These are phyloP conservation scores for Nineta flava DNA, from an alignment of 2,888 invertebrate species.

Conservation along the genomic window DNA sequence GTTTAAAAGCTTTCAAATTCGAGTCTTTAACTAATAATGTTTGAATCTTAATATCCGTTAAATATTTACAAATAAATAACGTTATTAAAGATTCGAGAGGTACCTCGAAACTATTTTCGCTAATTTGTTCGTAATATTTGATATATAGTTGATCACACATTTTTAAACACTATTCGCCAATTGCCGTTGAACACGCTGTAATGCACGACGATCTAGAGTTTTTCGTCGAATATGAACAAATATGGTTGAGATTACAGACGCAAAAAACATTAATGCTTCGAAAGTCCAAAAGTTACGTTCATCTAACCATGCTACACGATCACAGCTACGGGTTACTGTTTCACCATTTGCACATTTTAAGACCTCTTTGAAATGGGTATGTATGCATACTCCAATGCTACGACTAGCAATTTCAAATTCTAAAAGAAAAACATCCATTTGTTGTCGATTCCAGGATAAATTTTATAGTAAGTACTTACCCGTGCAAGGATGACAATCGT, in stretches of 20 bases:
- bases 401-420: conserved; percentile 71
- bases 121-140: conserved; percentile 13
- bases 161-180: conserved; percentile 42
- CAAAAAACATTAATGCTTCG: conserved; percentile 49
- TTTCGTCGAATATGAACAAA: conserved; percentile 48
- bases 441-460: not conserved
- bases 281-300: conserved; percentile 74
- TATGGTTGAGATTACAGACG: conserved; percentile 46
- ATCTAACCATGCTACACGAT: conserved; percentile 68
- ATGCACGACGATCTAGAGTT: conserved; percentile 47
- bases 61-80: conserved; percentile 39
- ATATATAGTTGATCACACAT: conserved; percentile 3
- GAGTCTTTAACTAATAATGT: not conserved
- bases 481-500: conserved; percentile 74
- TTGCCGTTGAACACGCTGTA: conserved; percentile 52
- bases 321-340: conserved; percentile 71
- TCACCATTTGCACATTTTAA: conserved; percentile 67
- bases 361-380: conserved; percentile 70
- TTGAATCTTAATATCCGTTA: conserved; percentile 11
- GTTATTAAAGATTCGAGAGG: conserved; percentile 48
- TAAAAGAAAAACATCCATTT: conserved; percentile 20
- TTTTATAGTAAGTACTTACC: conserved; percentile 29
- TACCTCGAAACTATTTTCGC: conserved; percentile 23
- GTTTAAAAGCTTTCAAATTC: not conserved
- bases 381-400: conserved; percentile 66